Base-by-base conservation (phyloP, 1,140 invertebrate genomes). In the Sminthurinus signatus region DNA sequence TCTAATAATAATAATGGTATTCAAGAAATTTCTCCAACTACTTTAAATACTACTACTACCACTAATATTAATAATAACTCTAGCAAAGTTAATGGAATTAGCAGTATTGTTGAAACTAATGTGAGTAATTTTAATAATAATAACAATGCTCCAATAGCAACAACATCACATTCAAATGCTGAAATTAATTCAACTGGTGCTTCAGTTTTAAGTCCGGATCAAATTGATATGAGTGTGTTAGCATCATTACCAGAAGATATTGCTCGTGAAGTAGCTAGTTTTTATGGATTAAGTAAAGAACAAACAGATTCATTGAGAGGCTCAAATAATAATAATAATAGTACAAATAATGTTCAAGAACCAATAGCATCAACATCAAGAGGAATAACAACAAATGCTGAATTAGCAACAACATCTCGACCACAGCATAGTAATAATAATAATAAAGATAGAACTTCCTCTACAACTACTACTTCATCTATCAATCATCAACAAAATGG, bases 161-260 rank as follows among this genome's bases (percentile, higher is more conserved):
- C 23, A 52, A 29, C 23, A 10, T 5, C 14, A 12, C 12, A 4
- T 27, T 2, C 3, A 2, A 12, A 15, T 29, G 28, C 12, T 29
- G 50, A 17, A 28, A 5, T 27, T 27, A 5, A 32, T 8, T 42
- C 19, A 4, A 15, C 12, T 27, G 36, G 10, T 56, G 19, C 27
- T 17, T 10, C 10, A 23, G 15, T 3, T 10, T 3, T 42, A 12
- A 32, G 8, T 8, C 12, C 31, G n/a, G 54, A 32, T n/a, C 19
- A 81, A 60, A 75, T 86, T 60, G 82, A 85, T 77, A 64, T 77
- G 64, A 74, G 77, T 25, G 79, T 85, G 19, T 73, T 86, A 44
- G 76, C 81, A 21, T 81, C 81, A 68, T 70, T 86, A 50, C 85
- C 85, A 0, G 76, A 79, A 58, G 81, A 85, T 54, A 79, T 86